A percentile compares a stretch with the other conserved stretches of the same genome.
Conservation (phyloP, 1,140 invertebrate species). For the Oreohelix idahoensis region DNA sequence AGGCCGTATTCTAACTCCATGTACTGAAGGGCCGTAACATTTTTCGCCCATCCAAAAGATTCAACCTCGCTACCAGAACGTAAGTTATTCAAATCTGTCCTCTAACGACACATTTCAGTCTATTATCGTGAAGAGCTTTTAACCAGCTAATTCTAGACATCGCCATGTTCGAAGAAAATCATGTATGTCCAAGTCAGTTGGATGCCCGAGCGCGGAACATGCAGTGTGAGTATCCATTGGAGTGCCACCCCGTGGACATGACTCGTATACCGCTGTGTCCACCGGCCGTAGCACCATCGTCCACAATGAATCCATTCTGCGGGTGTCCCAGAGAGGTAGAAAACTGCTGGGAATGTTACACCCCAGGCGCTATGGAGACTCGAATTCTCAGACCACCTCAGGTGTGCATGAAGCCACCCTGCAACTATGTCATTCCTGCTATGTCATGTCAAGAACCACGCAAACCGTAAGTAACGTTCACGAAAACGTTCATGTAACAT, state of each 20-base stretch:
- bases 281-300: background rate
- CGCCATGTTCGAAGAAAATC: background rate
- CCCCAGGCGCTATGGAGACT: slow-evolving; percentile 5
- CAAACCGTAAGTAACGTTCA: background rate
- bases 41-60: no score
- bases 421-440: slow-evolving; percentile 19
- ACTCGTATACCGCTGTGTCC: background rate
- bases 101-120: no score
- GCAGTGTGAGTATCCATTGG: background rate
- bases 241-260: slow-evolving; percentile 7
- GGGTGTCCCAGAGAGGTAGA: background rate
- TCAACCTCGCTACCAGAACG: no score
- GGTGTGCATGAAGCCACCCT: slow-evolving; percentile 3
- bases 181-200: background rate
- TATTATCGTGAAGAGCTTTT: no score
- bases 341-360: background rate
- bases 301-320: slow-evolving; percentile 3
- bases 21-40: no score
- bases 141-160: no score
- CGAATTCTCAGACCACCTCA: slow-evolving; percentile 6
- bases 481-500: no score
- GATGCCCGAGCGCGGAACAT: background rate
- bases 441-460: slow-evolving; percentile 17
- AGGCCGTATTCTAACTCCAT: no score
- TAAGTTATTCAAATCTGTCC: no score